Evolutionary conservation across 2,888 invertebrate species (phyloP).

Genomic region (Rhodophaea formosa): DNA sequence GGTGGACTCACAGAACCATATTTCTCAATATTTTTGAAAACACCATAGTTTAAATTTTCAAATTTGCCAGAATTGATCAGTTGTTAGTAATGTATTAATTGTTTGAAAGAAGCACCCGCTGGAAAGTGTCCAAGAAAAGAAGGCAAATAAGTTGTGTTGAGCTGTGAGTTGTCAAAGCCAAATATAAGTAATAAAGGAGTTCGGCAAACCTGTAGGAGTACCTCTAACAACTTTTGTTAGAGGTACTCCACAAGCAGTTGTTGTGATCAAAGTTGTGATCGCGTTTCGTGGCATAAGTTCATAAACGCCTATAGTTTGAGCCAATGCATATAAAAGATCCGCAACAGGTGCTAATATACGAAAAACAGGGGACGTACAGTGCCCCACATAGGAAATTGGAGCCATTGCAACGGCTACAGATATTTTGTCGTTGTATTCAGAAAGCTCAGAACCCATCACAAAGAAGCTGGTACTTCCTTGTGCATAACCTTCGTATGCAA

Average conservation of each 20-base stretch:
- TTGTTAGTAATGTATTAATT: constrained; percentile 50
- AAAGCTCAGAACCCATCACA: constrained; percentile 80
- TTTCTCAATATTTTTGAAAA: constrained; percentile 26
- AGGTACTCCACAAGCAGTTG: constrained; percentile 3
- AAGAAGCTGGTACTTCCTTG: constrained; percentile 84
- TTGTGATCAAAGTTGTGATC: not conserved
- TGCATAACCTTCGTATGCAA: constrained; percentile 88
- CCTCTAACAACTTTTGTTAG: not conserved
- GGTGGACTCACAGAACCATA: constrained; percentile 34
- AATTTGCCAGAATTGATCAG: constrained; percentile 32
- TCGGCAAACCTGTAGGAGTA: too few species aligned
- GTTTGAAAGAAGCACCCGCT: constrained; percentile 67
- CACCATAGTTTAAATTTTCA: constrained; percentile 36
- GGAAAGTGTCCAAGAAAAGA: constrained; percentile 34
- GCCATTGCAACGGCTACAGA: constrained; percentile 80
- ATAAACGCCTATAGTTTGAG: not conserved
- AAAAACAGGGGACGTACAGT: constrained; percentile 49
- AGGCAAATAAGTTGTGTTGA: constrained; percentile 28
- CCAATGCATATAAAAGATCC: not conserved
- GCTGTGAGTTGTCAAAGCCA: constrained; percentile 36
- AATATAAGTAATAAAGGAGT: constrained; percentile 6
- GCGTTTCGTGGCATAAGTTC: not conserved
- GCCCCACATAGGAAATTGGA: constrained; percentile 79
- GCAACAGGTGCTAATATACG: constrained; percentile 5
- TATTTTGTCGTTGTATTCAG: constrained; percentile 83